Evolutionary conservation across 2,113 vertebrate species (phyloP).

Genomic region (Petrocephalus microphthalmus): DNA sequence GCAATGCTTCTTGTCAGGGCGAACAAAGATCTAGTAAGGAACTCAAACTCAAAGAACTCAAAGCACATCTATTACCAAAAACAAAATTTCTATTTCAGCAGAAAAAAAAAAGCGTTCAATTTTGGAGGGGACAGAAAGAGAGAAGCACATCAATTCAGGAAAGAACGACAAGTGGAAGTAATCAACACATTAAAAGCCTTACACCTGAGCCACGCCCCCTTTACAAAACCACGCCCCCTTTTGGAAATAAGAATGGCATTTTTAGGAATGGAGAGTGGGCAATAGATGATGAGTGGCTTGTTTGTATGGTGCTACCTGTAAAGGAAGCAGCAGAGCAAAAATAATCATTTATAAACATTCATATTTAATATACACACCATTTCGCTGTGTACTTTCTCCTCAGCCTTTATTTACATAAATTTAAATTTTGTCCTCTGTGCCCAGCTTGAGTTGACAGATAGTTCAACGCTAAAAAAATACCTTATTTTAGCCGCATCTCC

Average conservation of each 20-base stretch:
- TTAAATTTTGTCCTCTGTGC: not conserved
- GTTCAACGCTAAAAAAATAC: not conserved
- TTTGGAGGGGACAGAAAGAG: not conserved
- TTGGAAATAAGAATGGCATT: not conserved
- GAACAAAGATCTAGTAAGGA: not conserved
- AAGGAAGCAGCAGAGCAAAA: not conserved
- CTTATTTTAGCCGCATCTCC: not conserved
- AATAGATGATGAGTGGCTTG: not conserved
- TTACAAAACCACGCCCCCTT: not conserved
- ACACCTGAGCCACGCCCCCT: not conserved
- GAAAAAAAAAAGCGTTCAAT: not conserved
- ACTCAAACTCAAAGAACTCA: too few relatives aligned
- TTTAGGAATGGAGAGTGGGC: not conserved
- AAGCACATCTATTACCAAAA: not conserved
- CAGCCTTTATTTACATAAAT: constrained; percentile 8
- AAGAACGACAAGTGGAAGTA: not conserved
- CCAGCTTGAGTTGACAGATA: constrained; percentile 3
- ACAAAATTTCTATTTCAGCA: not conserved
- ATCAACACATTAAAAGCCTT: not conserved
- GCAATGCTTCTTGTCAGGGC: not conserved
- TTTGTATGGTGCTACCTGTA: not conserved
- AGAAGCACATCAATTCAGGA: not conserved
- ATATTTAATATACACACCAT: not conserved
- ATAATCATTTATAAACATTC: not conserved
- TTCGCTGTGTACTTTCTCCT: not conserved